Conservation (phyloP, 2,797 vertebrate genomes). For the Lates japonicus region DNA sequence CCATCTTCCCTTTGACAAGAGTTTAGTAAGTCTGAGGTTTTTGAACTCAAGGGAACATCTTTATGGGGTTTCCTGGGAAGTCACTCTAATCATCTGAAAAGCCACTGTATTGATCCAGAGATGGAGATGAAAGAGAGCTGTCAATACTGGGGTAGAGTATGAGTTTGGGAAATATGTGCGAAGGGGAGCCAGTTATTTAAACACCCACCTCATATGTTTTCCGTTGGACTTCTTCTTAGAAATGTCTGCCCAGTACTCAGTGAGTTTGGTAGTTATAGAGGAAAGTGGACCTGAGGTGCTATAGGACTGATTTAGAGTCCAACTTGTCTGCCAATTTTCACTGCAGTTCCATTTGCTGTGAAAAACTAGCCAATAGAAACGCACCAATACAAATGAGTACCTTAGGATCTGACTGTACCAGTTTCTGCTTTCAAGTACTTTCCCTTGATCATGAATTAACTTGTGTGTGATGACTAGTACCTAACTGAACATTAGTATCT, state of each 20-base stretch:
- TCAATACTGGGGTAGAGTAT: not conserved
- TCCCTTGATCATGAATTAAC: not conserved
- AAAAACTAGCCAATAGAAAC: constrained; percentile 17
- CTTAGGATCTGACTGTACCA: not conserved
- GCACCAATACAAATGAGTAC: constrained; percentile 9
- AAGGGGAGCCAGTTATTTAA: not conserved
- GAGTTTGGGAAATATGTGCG: constrained; percentile 15
- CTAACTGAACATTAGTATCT: not conserved
- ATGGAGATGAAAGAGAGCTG: constrained; percentile 5
- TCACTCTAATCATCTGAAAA: constrained; percentile 52
- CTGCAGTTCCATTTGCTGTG: constrained; percentile 21
- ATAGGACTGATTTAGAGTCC: constrained; percentile 9
- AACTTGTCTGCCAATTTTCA: constrained; percentile 18
- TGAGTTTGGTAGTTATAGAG: not conserved
- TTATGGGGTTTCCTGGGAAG: constrained; percentile 31
- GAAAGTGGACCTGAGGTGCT: not conserved
- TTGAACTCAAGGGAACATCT: constrained; percentile 5
- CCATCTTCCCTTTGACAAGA: not conserved
- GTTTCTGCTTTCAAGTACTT: not conserved
- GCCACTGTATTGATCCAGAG: constrained; percentile 53
- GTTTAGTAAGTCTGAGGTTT: not conserved
- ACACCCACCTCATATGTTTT: not conserved
- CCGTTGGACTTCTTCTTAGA: not conserved
- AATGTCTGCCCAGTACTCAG: not conserved
- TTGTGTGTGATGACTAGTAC: not conserved